phyloP scores from a whole-genome alignment of 2,888 invertebrate species.

The Malthinus flaveolus region DNA sequence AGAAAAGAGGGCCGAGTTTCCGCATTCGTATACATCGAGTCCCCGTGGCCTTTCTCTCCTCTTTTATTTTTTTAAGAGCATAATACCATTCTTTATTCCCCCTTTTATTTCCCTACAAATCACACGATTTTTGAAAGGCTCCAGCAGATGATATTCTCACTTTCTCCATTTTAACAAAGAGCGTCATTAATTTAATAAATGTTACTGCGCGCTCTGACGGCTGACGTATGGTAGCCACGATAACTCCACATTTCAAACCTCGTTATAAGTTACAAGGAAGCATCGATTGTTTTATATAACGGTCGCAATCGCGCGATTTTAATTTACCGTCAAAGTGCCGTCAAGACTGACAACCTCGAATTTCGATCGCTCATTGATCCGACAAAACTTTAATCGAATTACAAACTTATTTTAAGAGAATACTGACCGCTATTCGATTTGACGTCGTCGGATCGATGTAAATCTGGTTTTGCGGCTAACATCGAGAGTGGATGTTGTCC shows the following conservation, averaged over 20 bases:
- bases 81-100: neutral
- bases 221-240: too few species aligned
- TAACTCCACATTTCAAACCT: too few species aligned
- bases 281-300: too few species aligned
- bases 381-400: neutral
- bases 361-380: neutral
- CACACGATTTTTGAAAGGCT: neutral
- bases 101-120: conserved; percentile 5
- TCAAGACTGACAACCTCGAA: neutral
- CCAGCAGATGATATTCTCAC: conserved; percentile 3
- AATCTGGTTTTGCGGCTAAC: conserved; percentile 76
- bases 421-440: conserved; percentile 75
- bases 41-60: neutral
- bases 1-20: conserved; percentile 14
- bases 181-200: too few species aligned
- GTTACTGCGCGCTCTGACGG: too few species aligned
- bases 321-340: too few species aligned
- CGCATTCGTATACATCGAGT: conserved; percentile 2
- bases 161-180: neutral
- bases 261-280: too few species aligned
- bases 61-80: conserved; percentile 5
- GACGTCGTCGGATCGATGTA: conserved; percentile 75
- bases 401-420: neutral
- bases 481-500: conserved; percentile 77
- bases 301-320: neutral